Evolutionary conservation across 1,140 invertebrate genomes (phyloP).

Genomic region (Drosophila pachea): DNA sequence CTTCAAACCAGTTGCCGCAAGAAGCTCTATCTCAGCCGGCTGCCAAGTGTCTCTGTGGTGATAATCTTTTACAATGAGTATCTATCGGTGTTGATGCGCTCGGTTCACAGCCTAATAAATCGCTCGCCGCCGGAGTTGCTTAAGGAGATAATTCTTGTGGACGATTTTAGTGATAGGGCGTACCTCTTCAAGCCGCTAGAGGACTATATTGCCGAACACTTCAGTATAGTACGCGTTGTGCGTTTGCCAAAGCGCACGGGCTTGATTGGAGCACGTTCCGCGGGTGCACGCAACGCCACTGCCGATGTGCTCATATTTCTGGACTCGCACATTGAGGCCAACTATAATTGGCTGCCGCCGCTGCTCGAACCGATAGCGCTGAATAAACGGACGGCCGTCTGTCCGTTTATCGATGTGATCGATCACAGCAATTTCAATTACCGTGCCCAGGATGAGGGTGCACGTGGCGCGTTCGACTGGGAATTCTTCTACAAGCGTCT

Average conservation of each 20-base stretch:
- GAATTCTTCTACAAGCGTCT: constrained; percentile 97
- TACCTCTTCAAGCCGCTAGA: constrained; percentile 87
- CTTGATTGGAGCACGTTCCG: constrained; percentile 91
- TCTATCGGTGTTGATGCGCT: constrained; percentile 91
- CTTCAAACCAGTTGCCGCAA: constrained; percentile 82
- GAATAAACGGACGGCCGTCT: constrained; percentile 93
- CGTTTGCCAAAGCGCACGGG: constrained; percentile 88
- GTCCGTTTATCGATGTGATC: constrained; percentile 98
- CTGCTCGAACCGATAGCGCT: constrained; percentile 93
- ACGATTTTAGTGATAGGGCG: constrained; percentile 91
- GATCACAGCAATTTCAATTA: constrained; percentile 96
- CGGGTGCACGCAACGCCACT: constrained; percentile 90
- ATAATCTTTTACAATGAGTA: constrained; percentile 98
- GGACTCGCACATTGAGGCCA: constrained; percentile 96
- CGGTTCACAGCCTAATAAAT: constrained; percentile 90
- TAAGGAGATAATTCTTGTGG: constrained; percentile 95
- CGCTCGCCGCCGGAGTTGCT: constrained; percentile 90
- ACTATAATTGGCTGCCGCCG: constrained; percentile 97
- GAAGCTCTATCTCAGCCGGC: constrained; percentile 86
- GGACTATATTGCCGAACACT: constrained; percentile 85
- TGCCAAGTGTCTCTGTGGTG: constrained; percentile 92
- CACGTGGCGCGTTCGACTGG: constrained; percentile 97
- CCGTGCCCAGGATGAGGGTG: constrained; percentile 95
- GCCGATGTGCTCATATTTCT: constrained; percentile 94
- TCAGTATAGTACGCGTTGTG: constrained; percentile 86